Base-by-base conservation (phyloP, 1,140 invertebrate species). In the Drosophila rufa region DNA sequence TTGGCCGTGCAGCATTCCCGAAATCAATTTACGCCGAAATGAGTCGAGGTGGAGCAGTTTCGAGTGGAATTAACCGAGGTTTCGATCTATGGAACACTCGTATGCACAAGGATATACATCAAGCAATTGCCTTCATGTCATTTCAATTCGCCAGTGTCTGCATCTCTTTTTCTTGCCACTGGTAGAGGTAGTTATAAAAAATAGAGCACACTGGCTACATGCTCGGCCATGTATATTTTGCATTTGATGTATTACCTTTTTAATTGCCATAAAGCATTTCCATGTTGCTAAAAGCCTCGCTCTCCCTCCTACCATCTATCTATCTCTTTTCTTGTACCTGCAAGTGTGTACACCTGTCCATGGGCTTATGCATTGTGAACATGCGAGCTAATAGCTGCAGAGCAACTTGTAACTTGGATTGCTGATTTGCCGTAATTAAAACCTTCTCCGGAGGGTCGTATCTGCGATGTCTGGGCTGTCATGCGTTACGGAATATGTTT, bases 191-290 rank as follows among this genome's bases (percentile, higher is more conserved):
- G 33, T 25, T 57, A 50, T 45, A 66, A 75, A 40, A 51, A 51
- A 42, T 27, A 40, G 22, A 45, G 70, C 46, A 30, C 48, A 61
- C 42, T 53, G 53, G 59, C 62, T 73, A 48, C 30, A 75, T 78
- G 25, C 43, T 17, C 55, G 25, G 62, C 40, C 51, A 17, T 65
- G 62, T 50, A 46, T 71, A 80, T 68, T 79, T 79, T 78, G 64
- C 82, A 85, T 82, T 81, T 86, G 80, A 79, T 85, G 68, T 86
- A 89, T 89, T 89, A 79, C 81, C 74, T 64, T 83, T 89, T 87
- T 84, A 89, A 89, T 89, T 80, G 85, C 80, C 76, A 84, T 89
- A 87, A 89, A 87, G 84, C 84, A 87, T 87, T 87, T 87, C 69
- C 84, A 89, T 89, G 84, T 87, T 81, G 77, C 51, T 80, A 69